Percentiles rank a stretch among this genome's conserved stretches.
These are phyloP conservation scores for Epicauta chinensis DNA, from an alignment of 1,140 invertebrate species.

Conservation along the genomic window DNA sequence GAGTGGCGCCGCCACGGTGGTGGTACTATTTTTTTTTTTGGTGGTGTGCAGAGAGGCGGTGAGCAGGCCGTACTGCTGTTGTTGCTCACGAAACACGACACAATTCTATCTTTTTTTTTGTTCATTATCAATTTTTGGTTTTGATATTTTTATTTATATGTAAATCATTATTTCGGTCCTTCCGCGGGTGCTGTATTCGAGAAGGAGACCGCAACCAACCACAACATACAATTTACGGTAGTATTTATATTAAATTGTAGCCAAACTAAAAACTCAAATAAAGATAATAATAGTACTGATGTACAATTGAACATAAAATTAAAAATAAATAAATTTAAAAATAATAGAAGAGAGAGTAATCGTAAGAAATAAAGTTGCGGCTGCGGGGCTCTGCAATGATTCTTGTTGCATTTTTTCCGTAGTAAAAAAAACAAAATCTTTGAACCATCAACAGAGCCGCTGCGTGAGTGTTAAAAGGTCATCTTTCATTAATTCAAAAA, in stretches of 20 bases:
- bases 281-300: neutral
- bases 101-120: neutral
- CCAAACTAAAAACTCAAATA: neutral
- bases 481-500: conserved; percentile 3
- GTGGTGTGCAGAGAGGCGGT: conserved; percentile 28
- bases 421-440: neutral
- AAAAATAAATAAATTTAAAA: too few species aligned
- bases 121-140: neutral
- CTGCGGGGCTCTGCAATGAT: conserved; percentile 24
- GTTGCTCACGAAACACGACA: conserved; percentile 25
- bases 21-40: too few species aligned
- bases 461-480: conserved; percentile 15
- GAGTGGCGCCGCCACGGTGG: conserved; percentile 23
- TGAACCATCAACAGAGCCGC: conserved; percentile 7
- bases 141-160: neutral
- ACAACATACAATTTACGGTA: conserved; percentile 39
- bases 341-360: conserved; percentile 22
- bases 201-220: conserved; percentile 67
- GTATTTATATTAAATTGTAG: neutral
- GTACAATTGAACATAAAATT: neutral
- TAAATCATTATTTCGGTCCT: conserved; percentile 49
- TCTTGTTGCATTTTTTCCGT: conserved; percentile 1
- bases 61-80: conserved; percentile 31
- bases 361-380: conserved; percentile 30
- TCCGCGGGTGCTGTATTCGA: conserved; percentile 71